Evolutionary conservation across 2,888 invertebrate species (phyloP).

Genomic region (Amphiduros pacificus): DNA sequence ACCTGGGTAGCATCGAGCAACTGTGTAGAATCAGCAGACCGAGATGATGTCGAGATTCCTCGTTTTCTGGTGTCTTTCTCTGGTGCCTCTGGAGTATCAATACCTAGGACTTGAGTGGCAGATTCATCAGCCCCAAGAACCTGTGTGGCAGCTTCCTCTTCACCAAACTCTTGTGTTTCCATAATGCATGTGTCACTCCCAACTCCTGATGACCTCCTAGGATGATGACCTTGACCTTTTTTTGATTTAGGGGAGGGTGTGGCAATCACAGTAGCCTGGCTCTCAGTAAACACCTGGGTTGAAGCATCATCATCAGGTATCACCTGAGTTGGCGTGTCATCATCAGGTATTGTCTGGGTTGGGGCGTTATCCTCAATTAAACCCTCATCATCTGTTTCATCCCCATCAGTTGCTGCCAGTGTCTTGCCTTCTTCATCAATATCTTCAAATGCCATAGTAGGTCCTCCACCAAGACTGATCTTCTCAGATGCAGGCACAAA

Average conservation of each 20-base stretch:
- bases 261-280: not conserved
- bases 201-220: too few species aligned
- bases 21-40: not conserved
- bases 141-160: not conserved
- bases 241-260: too few species aligned
- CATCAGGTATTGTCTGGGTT: not conserved
- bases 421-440: not conserved
- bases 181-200: not conserved
- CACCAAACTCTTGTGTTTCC: constrained; percentile 4
- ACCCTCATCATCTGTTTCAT: too few species aligned
- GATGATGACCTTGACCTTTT: too few species aligned
- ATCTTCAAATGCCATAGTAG: not conserved
- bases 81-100: not conserved
- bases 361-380: too few species aligned
- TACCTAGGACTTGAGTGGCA: not conserved
- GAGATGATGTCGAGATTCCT: not conserved
- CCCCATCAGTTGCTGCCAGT: too few species aligned
- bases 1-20: constrained; percentile 9
- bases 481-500: too few species aligned
- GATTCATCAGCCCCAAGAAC: not conserved
- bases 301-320: not conserved
- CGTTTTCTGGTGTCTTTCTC: not conserved
- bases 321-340: not conserved
- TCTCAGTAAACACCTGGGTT: constrained; percentile 10
- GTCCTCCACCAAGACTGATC: not conserved